A percentile compares a stretch with the other conserved stretches of the same genome.
phyloP scores from a whole-genome alignment of 2,797 vertebrate species.

The Rhynchonycteris naso region DNA sequence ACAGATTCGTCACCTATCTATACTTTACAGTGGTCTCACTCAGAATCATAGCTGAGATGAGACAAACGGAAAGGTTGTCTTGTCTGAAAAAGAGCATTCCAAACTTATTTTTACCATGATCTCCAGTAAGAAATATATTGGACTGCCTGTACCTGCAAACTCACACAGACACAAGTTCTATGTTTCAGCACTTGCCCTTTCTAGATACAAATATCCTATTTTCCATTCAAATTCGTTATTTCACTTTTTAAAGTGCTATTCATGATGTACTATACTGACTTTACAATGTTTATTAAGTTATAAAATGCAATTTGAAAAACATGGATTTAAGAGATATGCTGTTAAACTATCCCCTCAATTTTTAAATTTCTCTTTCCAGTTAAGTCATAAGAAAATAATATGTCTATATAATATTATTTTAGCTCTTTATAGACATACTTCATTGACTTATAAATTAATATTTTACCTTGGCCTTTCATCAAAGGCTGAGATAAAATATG shows the following conservation, averaged over 20 bases:
- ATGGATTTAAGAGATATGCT: background rate
- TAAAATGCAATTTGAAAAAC: background rate
- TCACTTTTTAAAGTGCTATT: background rate
- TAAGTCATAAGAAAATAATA: conserved; percentile 11
- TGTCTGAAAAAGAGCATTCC: background rate
- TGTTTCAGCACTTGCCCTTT: background rate
- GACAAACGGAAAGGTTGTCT: background rate
- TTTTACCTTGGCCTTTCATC: background rate
- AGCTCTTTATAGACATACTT: background rate
- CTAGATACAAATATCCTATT: background rate
- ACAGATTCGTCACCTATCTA: background rate
- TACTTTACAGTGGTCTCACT: background rate
- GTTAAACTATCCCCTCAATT: background rate
- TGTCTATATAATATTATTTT: background rate
- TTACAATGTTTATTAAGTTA: background rate
- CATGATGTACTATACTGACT: background rate
- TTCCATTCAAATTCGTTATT: background rate
- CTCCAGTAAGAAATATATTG: background rate
- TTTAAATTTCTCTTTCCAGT: background rate
- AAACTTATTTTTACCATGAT: background rate
- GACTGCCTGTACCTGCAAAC: background rate
- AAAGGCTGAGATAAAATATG: background rate
- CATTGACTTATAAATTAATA: background rate
- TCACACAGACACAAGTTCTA: background rate
- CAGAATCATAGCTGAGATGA: background rate